These are phyloP conservation scores for Hyperopisus bebe DNA, from an alignment of 2,113 vertebrate species.

Conservation along the genomic window DNA sequence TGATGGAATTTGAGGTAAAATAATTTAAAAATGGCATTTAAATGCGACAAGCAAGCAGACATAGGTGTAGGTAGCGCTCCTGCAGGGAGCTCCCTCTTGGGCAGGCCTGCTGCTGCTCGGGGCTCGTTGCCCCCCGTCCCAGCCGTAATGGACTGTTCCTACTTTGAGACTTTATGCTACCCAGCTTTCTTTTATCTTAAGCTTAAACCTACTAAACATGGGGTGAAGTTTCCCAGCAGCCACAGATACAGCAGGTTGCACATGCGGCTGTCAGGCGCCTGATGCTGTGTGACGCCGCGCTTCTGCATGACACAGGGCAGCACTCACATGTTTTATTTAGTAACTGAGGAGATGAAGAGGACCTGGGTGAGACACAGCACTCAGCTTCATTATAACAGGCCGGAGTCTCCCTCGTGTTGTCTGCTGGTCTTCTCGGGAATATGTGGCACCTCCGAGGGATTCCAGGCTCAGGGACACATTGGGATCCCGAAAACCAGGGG, in stretches of 20 bases:
- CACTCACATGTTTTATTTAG: slow-evolving; percentile 6
- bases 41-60: not conserved
- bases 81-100: not conserved
- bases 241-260: not conserved
- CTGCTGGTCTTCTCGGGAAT: not conserved
- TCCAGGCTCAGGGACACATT: not conserved
- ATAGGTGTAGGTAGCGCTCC: not conserved
- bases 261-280: not conserved
- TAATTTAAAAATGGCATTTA: not conserved
- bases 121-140: not conserved
- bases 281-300: not conserved
- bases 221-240: not conserved
- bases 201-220: not conserved
- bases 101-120: not conserved
- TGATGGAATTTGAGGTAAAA: slow-evolving; percentile 1
- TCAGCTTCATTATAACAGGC: not conserved
- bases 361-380: not conserved
- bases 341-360: not conserved
- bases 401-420: not conserved
- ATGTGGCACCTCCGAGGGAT: not conserved
- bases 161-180: not conserved
- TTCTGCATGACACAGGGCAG: not conserved
- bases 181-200: not conserved
- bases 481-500: not conserved
- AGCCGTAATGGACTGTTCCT: not conserved